Evolutionary conservation across 2,113 vertebrate species (phyloP).

Genomic region (Alligator mississippiensis): DNA sequence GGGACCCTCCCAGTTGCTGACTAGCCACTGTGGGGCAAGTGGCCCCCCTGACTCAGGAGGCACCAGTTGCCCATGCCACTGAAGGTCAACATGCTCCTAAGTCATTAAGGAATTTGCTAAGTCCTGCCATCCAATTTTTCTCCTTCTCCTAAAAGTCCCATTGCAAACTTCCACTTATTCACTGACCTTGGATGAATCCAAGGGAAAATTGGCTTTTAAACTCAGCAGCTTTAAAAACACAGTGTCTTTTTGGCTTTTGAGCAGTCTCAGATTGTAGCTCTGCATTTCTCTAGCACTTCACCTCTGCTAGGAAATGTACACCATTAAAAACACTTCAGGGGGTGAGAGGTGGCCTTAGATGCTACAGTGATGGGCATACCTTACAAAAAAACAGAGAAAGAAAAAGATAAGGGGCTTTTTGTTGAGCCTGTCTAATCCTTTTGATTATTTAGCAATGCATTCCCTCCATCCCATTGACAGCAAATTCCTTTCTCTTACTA

Average conservation of each 20-base stretch:
- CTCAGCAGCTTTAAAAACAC: not conserved
- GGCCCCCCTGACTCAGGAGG: no score
- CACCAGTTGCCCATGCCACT: no score
- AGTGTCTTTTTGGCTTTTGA: not conserved
- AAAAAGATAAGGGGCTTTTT: not conserved
- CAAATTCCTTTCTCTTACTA: not conserved
- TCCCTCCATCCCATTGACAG: not conserved
- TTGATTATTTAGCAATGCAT: not conserved
- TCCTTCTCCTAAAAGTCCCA: not conserved
- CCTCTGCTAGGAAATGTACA: not conserved
- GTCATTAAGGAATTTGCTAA: not conserved
- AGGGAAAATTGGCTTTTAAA: not conserved
- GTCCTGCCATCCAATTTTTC: not conserved
- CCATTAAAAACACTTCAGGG: not conserved
- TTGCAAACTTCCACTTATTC: not conserved
- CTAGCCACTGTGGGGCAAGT: no score
- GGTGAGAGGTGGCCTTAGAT: not conserved
- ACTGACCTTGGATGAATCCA: not conserved
- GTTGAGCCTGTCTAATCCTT: not conserved
- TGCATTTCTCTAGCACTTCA: not conserved
- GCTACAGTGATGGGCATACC: fast-evolving
- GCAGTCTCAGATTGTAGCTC: not conserved
- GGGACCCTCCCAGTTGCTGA: no score
- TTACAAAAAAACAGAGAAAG: not conserved
- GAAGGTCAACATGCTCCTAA: no score